Evolutionary conservation across 2,888 invertebrate species (phyloP).

Genomic region (Steinernema carpocapsae): DNA sequence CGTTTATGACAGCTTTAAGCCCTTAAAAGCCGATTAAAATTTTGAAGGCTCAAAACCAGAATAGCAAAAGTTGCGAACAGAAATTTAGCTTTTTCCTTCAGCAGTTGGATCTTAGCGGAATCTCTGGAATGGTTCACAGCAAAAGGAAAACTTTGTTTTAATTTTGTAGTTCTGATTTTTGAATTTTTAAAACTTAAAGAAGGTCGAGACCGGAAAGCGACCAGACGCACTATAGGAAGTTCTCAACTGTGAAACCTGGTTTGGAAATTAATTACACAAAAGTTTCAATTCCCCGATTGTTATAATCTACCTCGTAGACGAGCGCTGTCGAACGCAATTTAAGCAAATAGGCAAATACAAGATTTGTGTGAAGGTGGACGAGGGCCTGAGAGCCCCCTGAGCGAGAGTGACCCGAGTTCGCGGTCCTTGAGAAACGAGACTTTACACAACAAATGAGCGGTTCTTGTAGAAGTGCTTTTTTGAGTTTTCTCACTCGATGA

Average conservation of each 20-base stretch:
- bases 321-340: constrained; percentile 20
- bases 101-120: no score
- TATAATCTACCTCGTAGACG: not conserved
- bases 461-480: constrained; percentile 1
- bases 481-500: constrained; percentile 9
- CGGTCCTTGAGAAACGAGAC: constrained; percentile 16
- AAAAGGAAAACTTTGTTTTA: no score
- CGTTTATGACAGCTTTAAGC: no score
- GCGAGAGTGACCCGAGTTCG: not conserved
- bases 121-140: no score
- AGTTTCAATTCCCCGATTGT: constrained; percentile 20
- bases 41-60: no score
- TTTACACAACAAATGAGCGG: not conserved
- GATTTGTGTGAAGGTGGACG: constrained; percentile 22
- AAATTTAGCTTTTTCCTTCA: not conserved
- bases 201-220: no score
- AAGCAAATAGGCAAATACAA: constrained; percentile 28
- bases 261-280: not conserved
- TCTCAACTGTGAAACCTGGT: no score
- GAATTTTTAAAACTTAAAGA: no score
- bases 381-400: not conserved
- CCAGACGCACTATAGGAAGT: no score
- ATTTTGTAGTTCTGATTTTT: no score
- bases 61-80: not conserved
- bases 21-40: no score